Evolutionary conservation across 2,113 vertebrate species (phyloP).

Genomic region (Toxotes chatareus): DNA sequence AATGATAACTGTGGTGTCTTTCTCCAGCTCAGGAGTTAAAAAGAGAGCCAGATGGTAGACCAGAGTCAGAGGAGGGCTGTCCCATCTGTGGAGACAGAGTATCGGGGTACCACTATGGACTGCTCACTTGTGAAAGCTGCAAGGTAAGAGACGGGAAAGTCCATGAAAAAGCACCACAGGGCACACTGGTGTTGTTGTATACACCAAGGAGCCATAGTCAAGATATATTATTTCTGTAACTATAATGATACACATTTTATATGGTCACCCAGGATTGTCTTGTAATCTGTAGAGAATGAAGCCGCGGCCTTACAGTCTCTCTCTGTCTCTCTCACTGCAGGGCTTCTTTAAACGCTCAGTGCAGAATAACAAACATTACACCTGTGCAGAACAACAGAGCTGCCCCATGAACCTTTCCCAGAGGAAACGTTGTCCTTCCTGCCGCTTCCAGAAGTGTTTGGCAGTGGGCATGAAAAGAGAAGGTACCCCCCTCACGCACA

Average conservation of each 20-base stretch:
- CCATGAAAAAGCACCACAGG: not conserved
- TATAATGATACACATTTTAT: not conserved
- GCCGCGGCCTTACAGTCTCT: not conserved
- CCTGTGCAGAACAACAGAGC: slow-evolving; percentile 82
- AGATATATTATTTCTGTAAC: not conserved
- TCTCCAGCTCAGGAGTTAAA: slow-evolving; percentile 76
- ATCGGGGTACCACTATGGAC: slow-evolving; percentile 86
- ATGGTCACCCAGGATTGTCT: not conserved
- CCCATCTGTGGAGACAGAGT: slow-evolving; percentile 86
- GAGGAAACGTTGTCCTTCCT: slow-evolving; percentile 86
- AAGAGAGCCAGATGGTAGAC: slow-evolving; percentile 48
- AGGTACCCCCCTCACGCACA: slow-evolving; percentile 68
- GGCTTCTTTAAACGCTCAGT: slow-evolving; percentile 89
- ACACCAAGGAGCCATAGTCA: not conserved
- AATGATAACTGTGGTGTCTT: slow-evolving; percentile 1
- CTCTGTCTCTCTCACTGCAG: slow-evolving; percentile 60
- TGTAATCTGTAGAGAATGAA: not conserved
- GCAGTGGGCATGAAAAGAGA: slow-evolving; percentile 87
- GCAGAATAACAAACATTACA: slow-evolving; percentile 87
- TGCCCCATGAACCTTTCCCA: slow-evolving; percentile 85
- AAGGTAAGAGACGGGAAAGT: slow-evolving; percentile 72
- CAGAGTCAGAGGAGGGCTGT: slow-evolving; percentile 72
- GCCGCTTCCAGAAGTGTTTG: slow-evolving; percentile 87
- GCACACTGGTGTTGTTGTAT: not conserved
- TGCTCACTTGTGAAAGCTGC: slow-evolving; percentile 87